Conservation (phyloP, 2,113 vertebrate genomes). For the Phyllostomus hastatus region DNA sequence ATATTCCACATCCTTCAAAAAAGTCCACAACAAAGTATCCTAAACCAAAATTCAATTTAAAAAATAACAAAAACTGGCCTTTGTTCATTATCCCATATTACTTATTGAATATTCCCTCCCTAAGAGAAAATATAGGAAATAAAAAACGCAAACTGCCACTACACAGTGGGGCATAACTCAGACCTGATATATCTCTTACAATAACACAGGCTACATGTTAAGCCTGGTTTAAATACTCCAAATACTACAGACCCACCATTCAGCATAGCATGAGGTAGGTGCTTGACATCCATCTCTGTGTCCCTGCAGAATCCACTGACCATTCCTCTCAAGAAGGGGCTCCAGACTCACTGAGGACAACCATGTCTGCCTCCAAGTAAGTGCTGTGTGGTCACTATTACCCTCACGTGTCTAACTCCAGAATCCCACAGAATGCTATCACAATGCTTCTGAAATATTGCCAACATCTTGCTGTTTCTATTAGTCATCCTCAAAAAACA, state of each 20-base stretch:
- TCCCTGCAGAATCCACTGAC: neutral
- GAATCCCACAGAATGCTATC: neutral
- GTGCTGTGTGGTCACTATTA: neutral
- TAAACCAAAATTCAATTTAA: neutral
- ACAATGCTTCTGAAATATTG: neutral
- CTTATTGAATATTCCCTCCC: neutral
- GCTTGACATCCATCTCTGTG: neutral
- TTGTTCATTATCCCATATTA: conserved; percentile 23
- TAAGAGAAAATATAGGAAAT: neutral
- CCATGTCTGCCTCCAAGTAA: neutral
- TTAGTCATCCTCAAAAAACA: neutral
- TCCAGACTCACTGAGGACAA: neutral
- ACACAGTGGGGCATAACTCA: neutral
- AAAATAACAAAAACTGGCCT: neutral
- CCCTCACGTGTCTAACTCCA: neutral
- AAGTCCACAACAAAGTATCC: neutral
- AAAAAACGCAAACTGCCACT: neutral
- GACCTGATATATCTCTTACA: neutral
- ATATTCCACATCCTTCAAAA: neutral
- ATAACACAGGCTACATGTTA: neutral
- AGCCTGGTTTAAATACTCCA: neutral
- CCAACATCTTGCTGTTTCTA: neutral
- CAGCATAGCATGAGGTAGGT: neutral
- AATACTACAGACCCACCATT: neutral
- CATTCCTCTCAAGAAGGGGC: neutral